Percentiles rank a stretch among this genome's conserved stretches.
phyloP scores from a whole-genome alignment of 2,797 vertebrate genomes.

The Chelmon rostratus region DNA sequence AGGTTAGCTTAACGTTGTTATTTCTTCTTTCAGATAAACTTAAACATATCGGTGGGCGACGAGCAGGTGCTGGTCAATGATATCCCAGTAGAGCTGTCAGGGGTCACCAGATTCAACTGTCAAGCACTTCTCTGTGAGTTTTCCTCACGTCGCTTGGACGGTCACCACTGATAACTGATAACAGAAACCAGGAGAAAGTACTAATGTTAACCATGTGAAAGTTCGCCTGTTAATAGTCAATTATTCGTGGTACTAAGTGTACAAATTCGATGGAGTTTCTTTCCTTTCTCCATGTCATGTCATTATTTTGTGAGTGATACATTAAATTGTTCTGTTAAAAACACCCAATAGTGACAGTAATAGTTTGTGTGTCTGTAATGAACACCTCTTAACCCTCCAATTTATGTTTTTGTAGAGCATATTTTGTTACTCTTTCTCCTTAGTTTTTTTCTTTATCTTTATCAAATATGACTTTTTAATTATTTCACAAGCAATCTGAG shows the following conservation, averaged over 20 bases:
- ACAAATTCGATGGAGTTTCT: fast-evolving
- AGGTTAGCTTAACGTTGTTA: neutral
- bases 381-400: neutral
- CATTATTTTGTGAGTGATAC: neutral
- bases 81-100: conserved; percentile 89
- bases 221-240: neutral
- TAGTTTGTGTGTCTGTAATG: neutral
- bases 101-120: conserved; percentile 91
- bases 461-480: neutral
- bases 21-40: conserved; percentile 76
- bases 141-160: neutral
- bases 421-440: neutral
- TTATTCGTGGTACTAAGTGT: neutral
- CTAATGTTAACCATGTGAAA: neutral
- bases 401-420: neutral
- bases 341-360: neutral
- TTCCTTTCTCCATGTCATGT: neutral
- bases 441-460: neutral
- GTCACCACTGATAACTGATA: neutral
- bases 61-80: conserved; percentile 93
- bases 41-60: conserved; percentile 83
- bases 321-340: neutral
- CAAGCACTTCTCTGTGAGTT: conserved; percentile 92
- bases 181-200: neutral
- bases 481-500: neutral